Evolutionary conservation across 2,797 vertebrate species (phyloP).

Genomic region (Xenops minutus): DNA sequence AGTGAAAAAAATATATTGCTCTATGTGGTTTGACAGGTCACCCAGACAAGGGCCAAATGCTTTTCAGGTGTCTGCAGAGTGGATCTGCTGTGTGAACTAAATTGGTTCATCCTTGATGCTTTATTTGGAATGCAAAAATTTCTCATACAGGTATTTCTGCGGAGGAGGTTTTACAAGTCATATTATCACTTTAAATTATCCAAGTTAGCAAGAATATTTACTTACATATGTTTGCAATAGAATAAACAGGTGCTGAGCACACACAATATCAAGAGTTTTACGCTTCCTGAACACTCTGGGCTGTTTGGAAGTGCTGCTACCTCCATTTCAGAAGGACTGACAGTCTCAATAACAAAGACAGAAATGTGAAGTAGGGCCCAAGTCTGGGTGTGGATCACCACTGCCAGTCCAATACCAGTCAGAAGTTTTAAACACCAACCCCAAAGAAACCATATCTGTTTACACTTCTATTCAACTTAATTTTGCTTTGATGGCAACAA

Average conservation of each 20-base stretch:
- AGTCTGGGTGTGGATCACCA: not conserved
- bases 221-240: not conserved
- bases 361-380: not conserved
- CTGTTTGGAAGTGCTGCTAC: not conserved
- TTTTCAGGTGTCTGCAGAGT: not conserved
- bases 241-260: not conserved
- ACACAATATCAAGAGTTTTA: not conserved
- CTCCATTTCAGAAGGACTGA: not conserved
- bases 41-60: not conserved
- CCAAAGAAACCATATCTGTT: not conserved
- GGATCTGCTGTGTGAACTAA: not conserved
- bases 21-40: not conserved
- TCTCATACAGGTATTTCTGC: not conserved
- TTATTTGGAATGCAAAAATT: not conserved
- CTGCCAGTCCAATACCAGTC: not conserved
- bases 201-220: not conserved
- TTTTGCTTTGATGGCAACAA: not conserved
- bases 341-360: not conserved
- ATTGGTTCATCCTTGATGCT: not conserved
- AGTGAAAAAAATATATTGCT: conserved; percentile 11
- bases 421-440: not conserved
- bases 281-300: not conserved
- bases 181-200: not conserved
- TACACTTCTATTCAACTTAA: not conserved
- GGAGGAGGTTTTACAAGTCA: not conserved